Evolutionary conservation across 2,888 invertebrate genomes (phyloP), one percentile per base, ranked within the genome.

Genomic region (Gastracanthus pulcherrimus): DNA sequence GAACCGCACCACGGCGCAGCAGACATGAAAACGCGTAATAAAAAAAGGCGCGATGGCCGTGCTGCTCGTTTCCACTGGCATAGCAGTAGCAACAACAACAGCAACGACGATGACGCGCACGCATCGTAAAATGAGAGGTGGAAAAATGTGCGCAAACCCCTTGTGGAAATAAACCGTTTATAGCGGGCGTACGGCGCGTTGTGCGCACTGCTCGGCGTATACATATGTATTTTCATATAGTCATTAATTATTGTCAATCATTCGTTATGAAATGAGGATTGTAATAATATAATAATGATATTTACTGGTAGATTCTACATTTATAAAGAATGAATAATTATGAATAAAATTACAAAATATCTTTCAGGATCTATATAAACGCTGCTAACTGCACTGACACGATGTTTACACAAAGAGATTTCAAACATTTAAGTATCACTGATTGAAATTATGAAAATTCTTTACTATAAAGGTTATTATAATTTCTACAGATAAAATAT

Each of bases 131-230:
- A 29, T 5, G 36, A 5, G 34, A 16, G n/a, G 45, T 29, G 45
- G 29, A 69, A 36, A 36, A 34, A 34, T 58, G 72, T 58, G 36
- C 19, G 64, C 36, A 64, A 60, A 3, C 72, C 23, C 38, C 23
- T 60, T 72, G 72, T 16, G 72, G 41, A 69, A 51, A 69, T 69
- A 69, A 69, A 69, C n/a, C 16, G 29, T 45, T 31, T 31, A 48
- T 16, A 1, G 16, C 9, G 45, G 67, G 5, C 23, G 23, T 23
- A 9, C 26, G 11, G 23, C 26, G 55, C n/a, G n/a, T 0, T 6
- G 2, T 26, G 13, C 29, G 31, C 34, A 34, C 23, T 19, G 1
- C n/a, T n/a, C n/a, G n/a, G n/a, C n/a, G n/a, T n/a, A n/a, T n/a
- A n/a, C n/a, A n/a, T 19, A n/a, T n/a, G 38, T 23, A n/a, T 64